Conservation (phyloP, 1,140 invertebrate species). For the Teleopsis dalmanni region DNA sequence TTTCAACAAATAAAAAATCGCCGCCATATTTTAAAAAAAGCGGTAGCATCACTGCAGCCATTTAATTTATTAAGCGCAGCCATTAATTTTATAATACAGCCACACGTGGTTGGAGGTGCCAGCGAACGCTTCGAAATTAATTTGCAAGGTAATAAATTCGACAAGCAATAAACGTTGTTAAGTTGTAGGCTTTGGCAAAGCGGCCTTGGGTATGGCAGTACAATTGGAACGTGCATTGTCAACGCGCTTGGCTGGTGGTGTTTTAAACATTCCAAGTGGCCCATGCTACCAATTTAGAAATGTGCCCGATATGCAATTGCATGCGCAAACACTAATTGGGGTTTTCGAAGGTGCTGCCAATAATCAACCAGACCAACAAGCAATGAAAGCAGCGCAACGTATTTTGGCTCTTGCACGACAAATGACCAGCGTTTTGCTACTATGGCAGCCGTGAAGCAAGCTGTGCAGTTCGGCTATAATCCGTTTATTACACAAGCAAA, state of each 20-base stretch:
- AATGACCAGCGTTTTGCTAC: conserved; percentile 62
- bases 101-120: neutral
- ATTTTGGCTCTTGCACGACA: conserved; percentile 61
- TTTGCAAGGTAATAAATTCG: conserved; percentile 21
- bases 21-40: conserved; percentile 25
- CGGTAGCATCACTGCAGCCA: conserved; percentile 30
- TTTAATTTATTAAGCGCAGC: conserved; percentile 32
- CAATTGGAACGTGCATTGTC: conserved; percentile 62
- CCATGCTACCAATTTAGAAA: conserved; percentile 29
- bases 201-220: conserved; percentile 77
- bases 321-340: conserved; percentile 22
- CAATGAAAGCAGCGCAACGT: conserved; percentile 57
- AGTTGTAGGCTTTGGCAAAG: conserved; percentile 87
- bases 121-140: conserved; percentile 18
- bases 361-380: conserved; percentile 69
- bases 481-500: conserved; percentile 59
- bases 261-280: conserved; percentile 70
- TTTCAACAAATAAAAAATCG: conserved; percentile 13
- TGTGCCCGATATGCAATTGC: conserved; percentile 16
- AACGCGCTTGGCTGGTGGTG: conserved; percentile 56
- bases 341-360: conserved; percentile 57
- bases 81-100: conserved; percentile 21
- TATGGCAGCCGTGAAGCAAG: conserved; percentile 50
- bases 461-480: conserved; percentile 49
- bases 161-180: conserved; percentile 43